Evolutionary conservation across 2,113 vertebrate species (phyloP).

Genomic region (Petromus typicus): DNA sequence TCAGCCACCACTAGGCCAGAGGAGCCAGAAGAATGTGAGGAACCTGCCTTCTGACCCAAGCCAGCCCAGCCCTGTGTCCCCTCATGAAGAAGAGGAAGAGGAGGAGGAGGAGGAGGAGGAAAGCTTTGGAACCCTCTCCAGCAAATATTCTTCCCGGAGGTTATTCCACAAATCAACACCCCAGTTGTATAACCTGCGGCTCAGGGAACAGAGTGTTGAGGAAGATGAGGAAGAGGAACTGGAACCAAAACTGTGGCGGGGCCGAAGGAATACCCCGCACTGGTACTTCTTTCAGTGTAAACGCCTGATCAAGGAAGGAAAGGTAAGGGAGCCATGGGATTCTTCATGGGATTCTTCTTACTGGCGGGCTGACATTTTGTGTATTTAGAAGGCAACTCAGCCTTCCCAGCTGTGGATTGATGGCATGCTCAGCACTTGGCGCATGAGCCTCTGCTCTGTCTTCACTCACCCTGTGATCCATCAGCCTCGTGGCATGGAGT

Average conservation of each 20-base stretch:
- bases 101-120: conserved; percentile 70
- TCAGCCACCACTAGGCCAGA: neutral
- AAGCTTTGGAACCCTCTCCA: conserved; percentile 86
- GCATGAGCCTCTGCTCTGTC: neutral
- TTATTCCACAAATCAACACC: conserved; percentile 88
- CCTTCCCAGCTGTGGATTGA: neutral
- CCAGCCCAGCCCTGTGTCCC: neutral
- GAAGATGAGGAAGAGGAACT: conserved; percentile 73
- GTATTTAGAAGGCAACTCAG: neutral
- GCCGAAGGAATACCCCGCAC: conserved; percentile 89
- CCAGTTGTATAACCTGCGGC: conserved; percentile 81
- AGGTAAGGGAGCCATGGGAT: conserved; percentile 85
- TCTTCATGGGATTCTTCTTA: neutral
- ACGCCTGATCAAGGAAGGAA: conserved; percentile 91
- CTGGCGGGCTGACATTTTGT: neutral
- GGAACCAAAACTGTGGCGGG: conserved; percentile 58
- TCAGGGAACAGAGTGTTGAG: conserved; percentile 62
- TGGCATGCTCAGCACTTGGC: neutral
- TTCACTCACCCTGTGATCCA: neutral
- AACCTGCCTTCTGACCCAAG: neutral
- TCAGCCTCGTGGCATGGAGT: neutral
- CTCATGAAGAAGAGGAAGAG: conserved; percentile 27
- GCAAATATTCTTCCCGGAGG: conserved; percentile 86
- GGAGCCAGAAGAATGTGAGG: neutral
- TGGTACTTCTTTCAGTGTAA: conserved; percentile 97